Conservation (phyloP, 2,113 vertebrate species). For the Osmerus mordax region DNA sequence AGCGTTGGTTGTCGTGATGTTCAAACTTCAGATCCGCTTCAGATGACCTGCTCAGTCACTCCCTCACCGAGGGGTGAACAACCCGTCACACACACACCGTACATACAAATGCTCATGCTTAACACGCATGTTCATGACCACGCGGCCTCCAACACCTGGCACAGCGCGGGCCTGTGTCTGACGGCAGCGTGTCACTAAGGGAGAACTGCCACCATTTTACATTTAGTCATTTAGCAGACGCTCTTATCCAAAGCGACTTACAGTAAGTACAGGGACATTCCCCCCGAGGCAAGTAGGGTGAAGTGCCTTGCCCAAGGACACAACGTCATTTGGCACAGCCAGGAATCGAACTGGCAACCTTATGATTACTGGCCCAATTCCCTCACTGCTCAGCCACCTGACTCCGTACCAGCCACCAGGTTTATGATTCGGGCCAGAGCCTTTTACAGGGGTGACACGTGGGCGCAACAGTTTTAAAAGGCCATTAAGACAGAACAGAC, state of each 20-base stretch:
- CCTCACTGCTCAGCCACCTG: no score
- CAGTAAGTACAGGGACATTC: no score
- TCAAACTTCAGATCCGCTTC: neutral
- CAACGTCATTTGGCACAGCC: no score
- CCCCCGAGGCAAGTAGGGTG: no score
- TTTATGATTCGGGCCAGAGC: slow-evolving; percentile 40
- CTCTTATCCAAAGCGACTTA: no score
- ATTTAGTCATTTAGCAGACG: no score
- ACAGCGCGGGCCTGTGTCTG: slow-evolving; percentile 1
- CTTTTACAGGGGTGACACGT: slow-evolving; percentile 42
- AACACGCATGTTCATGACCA: neutral
- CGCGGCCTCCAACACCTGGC: neutral
- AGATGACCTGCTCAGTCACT: slow-evolving; percentile 7
- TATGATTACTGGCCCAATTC: no score
- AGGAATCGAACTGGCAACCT: no score
- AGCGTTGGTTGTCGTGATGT: no score
- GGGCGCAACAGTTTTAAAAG: slow-evolving; percentile 42
- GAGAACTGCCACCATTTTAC: slow-evolving; percentile 14
- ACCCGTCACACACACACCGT: neutral
- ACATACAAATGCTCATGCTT: neutral
- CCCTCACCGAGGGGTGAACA: neutral
- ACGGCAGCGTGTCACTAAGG: slow-evolving; percentile 31
- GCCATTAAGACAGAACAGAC: slow-evolving; percentile 38
- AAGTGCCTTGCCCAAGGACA: no score
- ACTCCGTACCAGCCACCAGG: slow-evolving; percentile 11